Evolutionary conservation across 2,888 invertebrate species (phyloP).

Genomic region (Lucinisca nassula): DNA sequence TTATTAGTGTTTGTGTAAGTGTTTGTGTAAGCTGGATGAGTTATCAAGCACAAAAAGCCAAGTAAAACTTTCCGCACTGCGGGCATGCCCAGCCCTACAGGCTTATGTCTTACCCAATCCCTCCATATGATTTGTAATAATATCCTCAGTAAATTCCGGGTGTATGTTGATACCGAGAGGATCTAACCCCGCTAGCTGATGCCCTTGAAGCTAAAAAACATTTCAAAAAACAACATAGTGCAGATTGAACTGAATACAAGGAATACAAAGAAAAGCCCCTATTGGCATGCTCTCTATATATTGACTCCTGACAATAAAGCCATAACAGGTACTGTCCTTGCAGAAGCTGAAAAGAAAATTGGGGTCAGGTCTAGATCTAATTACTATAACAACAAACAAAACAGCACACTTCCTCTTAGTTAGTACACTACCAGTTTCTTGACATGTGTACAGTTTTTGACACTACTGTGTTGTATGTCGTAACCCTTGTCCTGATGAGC

Average conservation of each 20-base stretch:
- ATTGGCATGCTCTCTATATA: not conserved
- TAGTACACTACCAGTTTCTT: not conserved
- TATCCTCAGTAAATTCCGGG: slow-evolving; percentile 65
- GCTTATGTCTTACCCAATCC: not conserved
- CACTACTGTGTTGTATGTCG: not conserved
- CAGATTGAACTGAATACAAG: not conserved
- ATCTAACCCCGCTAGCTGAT: slow-evolving; percentile 99
- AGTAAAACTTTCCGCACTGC: not conserved
- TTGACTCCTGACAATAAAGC: not conserved
- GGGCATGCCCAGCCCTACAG: not conserved
- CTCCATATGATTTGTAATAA: slow-evolving; percentile 42
- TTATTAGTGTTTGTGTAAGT: too few species aligned
- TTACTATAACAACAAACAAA: not conserved
- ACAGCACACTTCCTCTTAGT: not conserved
- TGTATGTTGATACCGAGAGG: slow-evolving; percentile 94
- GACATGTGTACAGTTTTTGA: not conserved
- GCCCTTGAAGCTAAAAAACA: slow-evolving; percentile 96
- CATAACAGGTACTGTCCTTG: not conserved
- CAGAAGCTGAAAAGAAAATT: not conserved
- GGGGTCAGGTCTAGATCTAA: not conserved
- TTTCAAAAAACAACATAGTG: slow-evolving; percentile 33
- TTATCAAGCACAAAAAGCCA: not conserved
- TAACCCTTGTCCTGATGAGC: too few species aligned
- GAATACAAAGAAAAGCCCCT: not conserved
- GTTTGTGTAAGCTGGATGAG: not conserved